These are phyloP conservation scores for Ammodytes marinus DNA, from an alignment of 2,113 vertebrate species.

Conservation along the genomic window DNA sequence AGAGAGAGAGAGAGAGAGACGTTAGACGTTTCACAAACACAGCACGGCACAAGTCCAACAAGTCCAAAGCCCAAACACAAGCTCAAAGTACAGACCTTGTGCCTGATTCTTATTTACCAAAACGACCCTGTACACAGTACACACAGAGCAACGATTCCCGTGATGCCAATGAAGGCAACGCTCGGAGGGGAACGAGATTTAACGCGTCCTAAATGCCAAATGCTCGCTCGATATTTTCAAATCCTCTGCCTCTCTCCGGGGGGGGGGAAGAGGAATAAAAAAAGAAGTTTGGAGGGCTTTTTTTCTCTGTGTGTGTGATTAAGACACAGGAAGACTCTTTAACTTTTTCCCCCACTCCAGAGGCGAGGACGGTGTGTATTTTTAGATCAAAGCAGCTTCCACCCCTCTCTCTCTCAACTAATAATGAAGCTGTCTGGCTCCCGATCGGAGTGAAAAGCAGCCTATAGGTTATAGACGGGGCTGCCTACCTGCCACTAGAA, in stretches of 20 bases:
- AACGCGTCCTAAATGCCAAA: constrained; percentile 44
- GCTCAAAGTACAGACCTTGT: constrained; percentile 39
- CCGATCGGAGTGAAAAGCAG: constrained; percentile 70
- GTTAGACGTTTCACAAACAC: constrained; percentile 63
- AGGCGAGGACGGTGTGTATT: constrained; percentile 72
- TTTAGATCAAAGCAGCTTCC: constrained; percentile 82
- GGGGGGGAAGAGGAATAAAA: no score
- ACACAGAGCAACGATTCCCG: constrained; percentile 37
- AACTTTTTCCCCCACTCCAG: constrained; percentile 67
- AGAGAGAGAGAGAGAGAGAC: background rate
- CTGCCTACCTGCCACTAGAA: constrained; percentile 41
- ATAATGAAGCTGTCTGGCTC: constrained; percentile 81
- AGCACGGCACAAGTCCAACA: constrained; percentile 25
- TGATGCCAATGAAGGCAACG: constrained; percentile 41
- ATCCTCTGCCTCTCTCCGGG: constrained; percentile 6
- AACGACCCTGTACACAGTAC: constrained; percentile 41
- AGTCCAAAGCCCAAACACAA: constrained; percentile 42
- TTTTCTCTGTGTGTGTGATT: constrained; percentile 56
- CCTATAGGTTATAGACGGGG: constrained; percentile 69
- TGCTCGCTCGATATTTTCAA: constrained; percentile 29
- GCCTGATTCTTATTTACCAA: constrained; percentile 50
- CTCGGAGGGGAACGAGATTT: constrained; percentile 25
- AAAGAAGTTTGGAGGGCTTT: constrained; percentile 34
- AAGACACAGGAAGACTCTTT: constrained; percentile 73
- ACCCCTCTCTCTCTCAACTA: constrained; percentile 32